phyloP scores from a whole-genome alignment of 2,113 vertebrate genomes.

The Erpornis zantholeuca region DNA sequence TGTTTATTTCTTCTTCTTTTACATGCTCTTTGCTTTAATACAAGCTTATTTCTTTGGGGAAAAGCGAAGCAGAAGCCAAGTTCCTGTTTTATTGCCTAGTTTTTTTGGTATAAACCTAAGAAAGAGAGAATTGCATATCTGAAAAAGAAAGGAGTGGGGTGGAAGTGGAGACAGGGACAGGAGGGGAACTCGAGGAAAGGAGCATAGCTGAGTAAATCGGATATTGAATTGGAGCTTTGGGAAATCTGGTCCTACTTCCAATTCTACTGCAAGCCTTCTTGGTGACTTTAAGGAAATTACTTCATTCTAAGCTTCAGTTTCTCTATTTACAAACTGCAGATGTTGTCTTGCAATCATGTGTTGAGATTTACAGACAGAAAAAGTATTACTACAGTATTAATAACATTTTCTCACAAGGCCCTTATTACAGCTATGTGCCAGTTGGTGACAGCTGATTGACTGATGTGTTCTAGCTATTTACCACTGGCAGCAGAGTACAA shows the following conservation, averaged over 20 bases:
- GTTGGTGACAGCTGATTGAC: background rate
- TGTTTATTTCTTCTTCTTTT: background rate
- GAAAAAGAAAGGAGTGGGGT: background rate
- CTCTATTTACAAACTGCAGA: background rate
- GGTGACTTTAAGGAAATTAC: background rate
- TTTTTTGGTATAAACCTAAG: background rate
- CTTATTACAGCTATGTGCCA: background rate
- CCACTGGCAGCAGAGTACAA: background rate
- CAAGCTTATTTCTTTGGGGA: background rate
- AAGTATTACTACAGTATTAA: background rate
- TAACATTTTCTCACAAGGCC: background rate
- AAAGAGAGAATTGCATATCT: background rate
- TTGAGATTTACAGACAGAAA: background rate
- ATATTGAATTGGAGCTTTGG: background rate
- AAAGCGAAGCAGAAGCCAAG: background rate
- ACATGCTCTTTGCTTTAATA: background rate
- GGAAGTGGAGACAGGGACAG: too few relatives aligned
- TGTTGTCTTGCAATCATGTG: background rate
- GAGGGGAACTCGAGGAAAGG: background rate
- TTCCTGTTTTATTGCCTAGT: background rate
- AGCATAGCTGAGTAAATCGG: background rate
- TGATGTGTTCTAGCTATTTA: background rate
- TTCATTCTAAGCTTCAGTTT: background rate
- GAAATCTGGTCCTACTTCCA: background rate
- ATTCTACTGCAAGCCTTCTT: background rate